Conservation (phyloP, 2,888 invertebrate genomes). For the Ditylenchus weischeri region DNA sequence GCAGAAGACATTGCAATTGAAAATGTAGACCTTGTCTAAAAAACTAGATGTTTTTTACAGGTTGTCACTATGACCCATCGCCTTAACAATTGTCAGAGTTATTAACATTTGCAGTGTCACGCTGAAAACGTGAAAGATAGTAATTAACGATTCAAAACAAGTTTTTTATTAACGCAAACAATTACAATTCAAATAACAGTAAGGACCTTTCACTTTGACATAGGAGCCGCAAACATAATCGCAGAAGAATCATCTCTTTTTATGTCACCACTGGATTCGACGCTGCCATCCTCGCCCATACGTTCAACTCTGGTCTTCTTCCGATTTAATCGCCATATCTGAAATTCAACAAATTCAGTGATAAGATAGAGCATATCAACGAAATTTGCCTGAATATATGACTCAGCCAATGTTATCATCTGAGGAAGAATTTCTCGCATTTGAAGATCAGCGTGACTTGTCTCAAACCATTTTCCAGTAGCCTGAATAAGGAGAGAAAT, state of each 20-base stretch:
- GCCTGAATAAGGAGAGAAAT: constrained; percentile 61
- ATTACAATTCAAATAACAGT: neutral
- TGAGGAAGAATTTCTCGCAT: constrained; percentile 96
- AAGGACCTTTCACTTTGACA: neutral
- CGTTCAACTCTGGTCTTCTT: constrained; percentile 54
- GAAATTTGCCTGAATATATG: constrained; percentile 78
- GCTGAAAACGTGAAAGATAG: too few relatives aligned
- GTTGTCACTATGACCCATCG: too few relatives aligned
- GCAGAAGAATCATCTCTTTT: constrained; percentile 6
- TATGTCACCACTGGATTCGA: constrained; percentile 8
- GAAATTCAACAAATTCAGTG: constrained; percentile 3
- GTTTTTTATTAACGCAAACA: neutral
- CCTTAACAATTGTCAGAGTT: too few relatives aligned
- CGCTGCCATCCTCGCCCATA: constrained; percentile 38
- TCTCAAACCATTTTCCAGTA: constrained; percentile 80
- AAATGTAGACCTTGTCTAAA: neutral
- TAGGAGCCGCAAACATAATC: constrained; percentile 4
- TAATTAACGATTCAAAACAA: neutral
- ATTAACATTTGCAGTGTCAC: too few relatives aligned
- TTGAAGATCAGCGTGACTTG: constrained; percentile 81
- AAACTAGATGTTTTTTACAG: too few relatives aligned
- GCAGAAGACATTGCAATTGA: neutral
- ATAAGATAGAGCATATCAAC: neutral
- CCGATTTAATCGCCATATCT: constrained; percentile 55
- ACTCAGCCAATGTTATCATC: constrained; percentile 98